Base-by-base conservation (phyloP, 2,888 invertebrate genomes). In the Drosophila gaucha region DNA sequence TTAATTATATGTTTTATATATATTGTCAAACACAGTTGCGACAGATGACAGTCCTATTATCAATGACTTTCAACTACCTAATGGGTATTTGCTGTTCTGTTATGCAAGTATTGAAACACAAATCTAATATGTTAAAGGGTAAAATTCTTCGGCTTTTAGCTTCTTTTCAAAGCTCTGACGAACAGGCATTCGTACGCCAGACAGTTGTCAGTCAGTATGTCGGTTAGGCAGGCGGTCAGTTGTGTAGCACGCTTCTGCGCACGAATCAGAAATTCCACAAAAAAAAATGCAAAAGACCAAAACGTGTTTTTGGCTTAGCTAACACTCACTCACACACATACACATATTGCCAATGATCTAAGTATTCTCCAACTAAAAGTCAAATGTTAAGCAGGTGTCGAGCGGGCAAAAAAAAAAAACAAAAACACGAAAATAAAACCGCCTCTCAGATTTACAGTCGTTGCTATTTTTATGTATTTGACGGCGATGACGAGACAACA, bases 391-490 rank as follows among this genome's bases (percentile, higher is more conserved):
- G 35, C 62, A 52, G 41, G 24, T 28, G 26, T 22, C 33, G 20
- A 36, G 26, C 28, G 41, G 44, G 31, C 31, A 33, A 35, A 47
- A 30, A 3, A 47, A 47, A 49, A 47, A 59, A 16, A 24, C n/a
- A 2, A 52, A 58, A 44, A 46, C 18, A 36, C 28, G 20, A 71
- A 55, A 59, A 46, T 33, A 57, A 74, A 74, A 52, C 51, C 33
- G 28, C 36, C 31, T 69, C 60, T 52, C 31, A 62, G 56, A 65
- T 67, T 64, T 39, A 67, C 58, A 67, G 31, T 55, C 57, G 62
- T 54, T 44, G 67, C 75, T 85, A 74, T 85, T 80, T 87, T 59
- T 50, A 78, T 67, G 50, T 59, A 62, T 77, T 63, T 72, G 71
- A 30, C 39, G 30, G 22, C 30, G 51, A 51, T 51, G 51, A 74